phyloP scores from a whole-genome alignment of 2,888 invertebrate species.

The Nomada fabriciana region DNA sequence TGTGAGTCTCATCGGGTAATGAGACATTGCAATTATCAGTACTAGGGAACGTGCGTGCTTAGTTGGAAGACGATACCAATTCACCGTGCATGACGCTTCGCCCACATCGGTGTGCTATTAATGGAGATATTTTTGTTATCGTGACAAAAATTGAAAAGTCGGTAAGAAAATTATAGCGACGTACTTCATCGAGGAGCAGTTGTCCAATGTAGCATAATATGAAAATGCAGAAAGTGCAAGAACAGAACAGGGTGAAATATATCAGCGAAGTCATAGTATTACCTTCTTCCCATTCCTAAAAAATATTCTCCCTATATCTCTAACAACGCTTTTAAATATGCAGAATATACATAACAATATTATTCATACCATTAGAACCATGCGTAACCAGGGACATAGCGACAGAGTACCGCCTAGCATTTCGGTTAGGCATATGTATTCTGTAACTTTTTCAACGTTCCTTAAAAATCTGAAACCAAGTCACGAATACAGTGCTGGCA shows the following conservation, averaged over 20 bases:
- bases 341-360: too few relatives aligned
- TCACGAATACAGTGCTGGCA: background rate
- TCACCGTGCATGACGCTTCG: slow-evolving; percentile 33
- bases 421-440: slow-evolving; percentile 75
- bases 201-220: slow-evolving; percentile 66
- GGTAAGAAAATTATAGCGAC: too few relatives aligned
- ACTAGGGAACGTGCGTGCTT: slow-evolving; percentile 58
- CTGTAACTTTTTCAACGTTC: slow-evolving; percentile 71
- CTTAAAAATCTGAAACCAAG: slow-evolving; percentile 70
- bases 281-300: slow-evolving; percentile 56
- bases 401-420: slow-evolving; percentile 75
- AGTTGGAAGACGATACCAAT: slow-evolving; percentile 67
- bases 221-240: slow-evolving; percentile 56
- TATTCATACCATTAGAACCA: slow-evolving; percentile 65
- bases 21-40: slow-evolving; percentile 65
- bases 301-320: background rate
- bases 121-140: background rate
- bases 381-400: slow-evolving; percentile 76
- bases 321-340: background rate
- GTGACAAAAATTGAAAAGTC: background rate
- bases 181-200: slow-evolving; percentile 62
- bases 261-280: slow-evolving; percentile 45
- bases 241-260: slow-evolving; percentile 36
- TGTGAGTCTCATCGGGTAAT: slow-evolving; percentile 62
- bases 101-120: background rate